Evolutionary conservation across 2,797 vertebrate species (phyloP).

Genomic region (Paguma larvata): DNA sequence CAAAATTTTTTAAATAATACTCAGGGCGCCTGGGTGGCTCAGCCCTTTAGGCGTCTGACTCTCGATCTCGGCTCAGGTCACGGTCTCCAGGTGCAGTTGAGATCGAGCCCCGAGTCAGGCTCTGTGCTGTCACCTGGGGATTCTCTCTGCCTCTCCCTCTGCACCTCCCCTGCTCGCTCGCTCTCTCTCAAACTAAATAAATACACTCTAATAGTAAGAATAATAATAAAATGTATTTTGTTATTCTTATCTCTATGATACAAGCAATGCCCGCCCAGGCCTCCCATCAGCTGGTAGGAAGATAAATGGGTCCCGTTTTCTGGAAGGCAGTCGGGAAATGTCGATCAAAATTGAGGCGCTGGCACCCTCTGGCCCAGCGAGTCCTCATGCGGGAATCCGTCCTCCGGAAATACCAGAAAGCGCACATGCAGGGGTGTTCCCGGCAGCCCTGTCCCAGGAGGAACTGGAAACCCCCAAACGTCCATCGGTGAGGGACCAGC

Average conservation of each 20-base stretch:
- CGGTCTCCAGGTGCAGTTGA: too few relatives aligned
- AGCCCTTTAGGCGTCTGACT: too few relatives aligned
- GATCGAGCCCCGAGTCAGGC: too few relatives aligned
- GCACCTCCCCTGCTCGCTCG: too few relatives aligned
- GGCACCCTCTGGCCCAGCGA: background rate
- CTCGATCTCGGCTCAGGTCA: too few relatives aligned
- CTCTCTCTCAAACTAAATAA: too few relatives aligned
- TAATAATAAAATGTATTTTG: background rate
- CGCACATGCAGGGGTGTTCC: fast-evolving
- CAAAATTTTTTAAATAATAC: background rate
- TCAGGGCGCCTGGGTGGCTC: too few relatives aligned
- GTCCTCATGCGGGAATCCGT: background rate
- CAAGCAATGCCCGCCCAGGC: background rate
- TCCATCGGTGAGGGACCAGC: fast-evolving
- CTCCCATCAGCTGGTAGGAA: background rate
- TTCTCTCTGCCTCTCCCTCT: too few relatives aligned
- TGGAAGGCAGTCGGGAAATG: background rate
- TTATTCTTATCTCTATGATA: background rate
- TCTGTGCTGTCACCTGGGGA: too few relatives aligned
- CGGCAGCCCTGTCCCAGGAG: background rate
- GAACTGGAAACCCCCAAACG: background rate
- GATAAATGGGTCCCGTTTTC: background rate
- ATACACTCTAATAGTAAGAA: background rate
- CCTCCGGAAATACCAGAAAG: background rate
- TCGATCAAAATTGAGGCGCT: background rate